Evolutionary conservation across 2,888 invertebrate species (phyloP), one percentile per base, ranked within the genome.

Genomic region (Drosophila acutilabella): DNA sequence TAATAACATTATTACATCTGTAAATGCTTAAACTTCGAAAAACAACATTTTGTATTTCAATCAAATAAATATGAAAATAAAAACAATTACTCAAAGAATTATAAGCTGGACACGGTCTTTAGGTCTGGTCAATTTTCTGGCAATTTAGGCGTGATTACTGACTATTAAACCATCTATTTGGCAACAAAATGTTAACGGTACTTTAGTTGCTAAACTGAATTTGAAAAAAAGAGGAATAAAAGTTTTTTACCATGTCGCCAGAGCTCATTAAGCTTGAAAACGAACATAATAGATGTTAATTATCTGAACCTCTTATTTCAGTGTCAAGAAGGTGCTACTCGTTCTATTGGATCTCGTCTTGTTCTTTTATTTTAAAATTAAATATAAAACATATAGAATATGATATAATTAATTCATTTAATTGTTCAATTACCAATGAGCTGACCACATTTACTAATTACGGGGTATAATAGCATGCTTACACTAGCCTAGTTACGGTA

Each of bases 81-180:
- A 61, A 61, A 64, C 13, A 58, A 53, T 16, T 33, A 45, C 5
- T 42, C 33, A 48, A 30, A 6, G 30, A 47, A 18, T 30, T 33
- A 41, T 45, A 52, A 44, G 48, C n/a, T 20, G 33, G 57, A 52
- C 38, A 62, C 53, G 48, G 44, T 62, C 8, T 48, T 52, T 61
- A 47, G 45, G 58, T 61, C 61, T 3, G 33, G 13, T 41, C 68
- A 69, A 75, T 82, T 88, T 88, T 75, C 79, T 75, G 71, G 71
- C 62, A 79, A 71, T 67, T 82, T 85, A 81, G 71, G 47, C 64
- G 70, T 84, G 50, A 48, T 81, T 71, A 67, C 66, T 48, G 44
- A 11, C 45, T 64, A 54, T 66, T 59, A 48, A 44, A 65, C 26
- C 18, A 44, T 6, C 56, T 66, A 38, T 18, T 53, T 62, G 71